Evolutionary conservation across 2,797 vertebrate species (phyloP).

Genomic region (Muscicapa striata): DNA sequence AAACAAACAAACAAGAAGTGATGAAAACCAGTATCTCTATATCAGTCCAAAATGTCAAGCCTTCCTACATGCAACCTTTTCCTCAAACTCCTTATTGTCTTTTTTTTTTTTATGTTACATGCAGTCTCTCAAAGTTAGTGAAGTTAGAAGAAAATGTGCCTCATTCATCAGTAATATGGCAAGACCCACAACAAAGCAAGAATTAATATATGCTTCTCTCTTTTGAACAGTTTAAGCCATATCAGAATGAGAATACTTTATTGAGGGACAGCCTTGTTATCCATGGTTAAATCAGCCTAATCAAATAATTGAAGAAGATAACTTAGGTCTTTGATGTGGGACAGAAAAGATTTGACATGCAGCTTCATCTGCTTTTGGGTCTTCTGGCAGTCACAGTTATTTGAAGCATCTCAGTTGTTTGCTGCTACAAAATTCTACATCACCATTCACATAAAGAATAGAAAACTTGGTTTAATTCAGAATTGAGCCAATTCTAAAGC

Average conservation of each 20-base stretch:
- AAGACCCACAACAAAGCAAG: background rate
- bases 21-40: background rate
- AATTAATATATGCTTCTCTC: background rate
- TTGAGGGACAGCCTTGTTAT: background rate
- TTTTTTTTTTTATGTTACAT: background rate
- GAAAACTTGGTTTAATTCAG: background rate
- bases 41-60: background rate
- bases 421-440: background rate
- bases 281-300: background rate
- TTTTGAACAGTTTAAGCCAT: background rate
- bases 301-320: background rate
- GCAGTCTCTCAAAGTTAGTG: background rate
- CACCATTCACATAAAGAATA: background rate
- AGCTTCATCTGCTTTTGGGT: background rate
- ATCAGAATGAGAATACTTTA: background rate
- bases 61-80: background rate
- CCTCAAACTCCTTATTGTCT: background rate
- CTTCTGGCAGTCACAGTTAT: background rate
- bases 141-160: background rate
- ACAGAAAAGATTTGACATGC: background rate
- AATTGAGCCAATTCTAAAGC: background rate
- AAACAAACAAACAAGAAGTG: background rate
- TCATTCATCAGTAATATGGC: background rate
- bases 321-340: background rate
- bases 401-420: background rate